phyloP scores from a whole-genome alignment of 2,113 vertebrate species.

The human region DNA sequence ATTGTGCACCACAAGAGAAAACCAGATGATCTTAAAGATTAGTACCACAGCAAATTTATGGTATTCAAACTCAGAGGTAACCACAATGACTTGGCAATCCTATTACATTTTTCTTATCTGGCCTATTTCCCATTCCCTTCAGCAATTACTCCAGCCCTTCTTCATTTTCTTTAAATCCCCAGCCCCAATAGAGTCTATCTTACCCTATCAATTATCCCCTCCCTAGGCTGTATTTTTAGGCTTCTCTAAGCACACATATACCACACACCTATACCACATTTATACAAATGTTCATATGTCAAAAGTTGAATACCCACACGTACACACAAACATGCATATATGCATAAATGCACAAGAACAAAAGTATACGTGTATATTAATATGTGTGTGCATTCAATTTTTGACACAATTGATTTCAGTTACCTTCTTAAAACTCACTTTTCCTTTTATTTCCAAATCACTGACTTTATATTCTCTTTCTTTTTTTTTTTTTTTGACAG shows the following conservation, averaged over 20 bases:
- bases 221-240: neutral
- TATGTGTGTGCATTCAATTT: neutral
- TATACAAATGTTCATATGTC: neutral
- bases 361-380: neutral
- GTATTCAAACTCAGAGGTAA: conserved; percentile 7
- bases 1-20: neutral
- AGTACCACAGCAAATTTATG: conserved; percentile 47
- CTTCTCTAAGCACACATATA: neutral
- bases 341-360: neutral
- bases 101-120: conserved; percentile 39
- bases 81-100: conserved; percentile 44
- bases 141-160: conserved; percentile 3
- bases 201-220: neutral
- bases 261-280: neutral
- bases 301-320: neutral
- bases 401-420: neutral
- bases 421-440: neutral
- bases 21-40: neutral
- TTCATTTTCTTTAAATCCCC: conserved; percentile 46
- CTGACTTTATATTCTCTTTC: neutral
- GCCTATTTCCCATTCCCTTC: conserved; percentile 15
- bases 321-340: neutral
- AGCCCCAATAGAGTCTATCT: neutral
- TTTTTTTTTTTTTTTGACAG: neutral
- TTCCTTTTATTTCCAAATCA: neutral